Evolutionary conservation across 2,113 vertebrate species (phyloP).

Genomic region (Elgaria multicarinata): DNA sequence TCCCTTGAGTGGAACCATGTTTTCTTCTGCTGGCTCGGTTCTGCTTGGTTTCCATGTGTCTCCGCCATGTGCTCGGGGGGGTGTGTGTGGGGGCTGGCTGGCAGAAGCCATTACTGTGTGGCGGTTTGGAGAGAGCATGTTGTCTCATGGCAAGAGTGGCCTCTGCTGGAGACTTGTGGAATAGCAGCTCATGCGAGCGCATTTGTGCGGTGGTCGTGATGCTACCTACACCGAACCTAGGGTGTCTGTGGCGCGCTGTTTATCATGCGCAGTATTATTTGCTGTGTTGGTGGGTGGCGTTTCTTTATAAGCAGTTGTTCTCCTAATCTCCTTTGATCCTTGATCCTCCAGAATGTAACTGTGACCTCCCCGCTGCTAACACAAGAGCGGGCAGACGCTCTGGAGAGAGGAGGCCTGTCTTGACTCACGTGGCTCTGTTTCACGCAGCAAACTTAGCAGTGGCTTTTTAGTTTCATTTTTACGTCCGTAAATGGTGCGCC

Average conservation of each 20-base stretch:
- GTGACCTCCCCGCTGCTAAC: neutral
- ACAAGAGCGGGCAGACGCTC: neutral
- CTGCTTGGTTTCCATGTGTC: neutral
- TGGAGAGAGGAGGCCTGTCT: neutral
- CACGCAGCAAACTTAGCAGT: neutral
- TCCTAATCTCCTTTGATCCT: neutral
- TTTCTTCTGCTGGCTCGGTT: slow-evolving; percentile 9
- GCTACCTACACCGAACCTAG: neutral
- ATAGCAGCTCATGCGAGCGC: neutral
- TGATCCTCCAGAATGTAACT: neutral
- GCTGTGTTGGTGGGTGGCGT: too few species aligned
- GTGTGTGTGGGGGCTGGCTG: neutral
- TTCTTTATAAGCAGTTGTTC: neutral
- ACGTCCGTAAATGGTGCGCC: neutral
- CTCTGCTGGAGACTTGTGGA: neutral
- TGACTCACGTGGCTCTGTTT: neutral
- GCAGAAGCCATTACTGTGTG: neutral
- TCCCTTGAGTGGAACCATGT: neutral
- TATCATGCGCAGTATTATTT: neutral
- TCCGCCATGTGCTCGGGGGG: neutral
- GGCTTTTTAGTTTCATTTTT: neutral
- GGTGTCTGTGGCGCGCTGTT: neutral
- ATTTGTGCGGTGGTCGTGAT: neutral
- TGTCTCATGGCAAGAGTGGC: too few species aligned
- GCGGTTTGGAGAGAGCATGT: neutral